These are phyloP conservation scores for Monopterus albus DNA, from an alignment of 2,113 vertebrate species.

Conservation along the genomic window DNA sequence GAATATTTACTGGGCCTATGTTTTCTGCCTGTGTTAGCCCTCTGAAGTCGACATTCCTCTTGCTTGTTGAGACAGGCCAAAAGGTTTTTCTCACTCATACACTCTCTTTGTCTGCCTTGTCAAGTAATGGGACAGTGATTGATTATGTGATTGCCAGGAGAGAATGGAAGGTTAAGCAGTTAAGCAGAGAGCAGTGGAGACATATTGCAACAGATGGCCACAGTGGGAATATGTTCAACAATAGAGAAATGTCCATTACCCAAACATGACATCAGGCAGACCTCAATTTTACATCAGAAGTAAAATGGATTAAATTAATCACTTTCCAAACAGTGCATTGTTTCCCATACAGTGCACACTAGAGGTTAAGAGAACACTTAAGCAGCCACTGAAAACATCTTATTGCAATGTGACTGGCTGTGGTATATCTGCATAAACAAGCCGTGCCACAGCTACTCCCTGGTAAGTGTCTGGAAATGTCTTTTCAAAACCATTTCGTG, in stretches of 20 bases:
- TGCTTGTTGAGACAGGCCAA: conserved; percentile 67
- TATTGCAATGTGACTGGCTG: conserved; percentile 74
- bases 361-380: conserved; percentile 78
- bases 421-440: conserved; percentile 77
- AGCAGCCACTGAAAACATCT: conserved; percentile 74
- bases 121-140: conserved; percentile 78
- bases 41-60: conserved; percentile 78
- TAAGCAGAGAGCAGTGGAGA: conserved; percentile 56
- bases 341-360: conserved; percentile 57
- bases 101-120: conserved; percentile 72
- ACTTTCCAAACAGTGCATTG: conserved; percentile 60
- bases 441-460: conserved; percentile 70
- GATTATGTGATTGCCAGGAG: conserved; percentile 77
- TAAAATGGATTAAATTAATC: conserved; percentile 67
- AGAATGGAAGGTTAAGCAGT: conserved; percentile 77
- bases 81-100: conserved; percentile 72
- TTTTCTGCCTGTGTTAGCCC: conserved; percentile 79
- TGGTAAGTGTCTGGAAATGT: conserved; percentile 77
- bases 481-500: conserved; percentile 77
- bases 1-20: conserved; percentile 87
- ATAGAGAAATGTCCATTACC: conserved; percentile 59
- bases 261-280: conserved; percentile 61
- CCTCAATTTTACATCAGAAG: conserved; percentile 55
- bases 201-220: conserved; percentile 61
- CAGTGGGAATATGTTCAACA: conserved; percentile 55